These are phyloP conservation scores for Carterocephalus palaemon DNA, from an alignment of 2,888 invertebrate genomes.

Conservation along the genomic window DNA sequence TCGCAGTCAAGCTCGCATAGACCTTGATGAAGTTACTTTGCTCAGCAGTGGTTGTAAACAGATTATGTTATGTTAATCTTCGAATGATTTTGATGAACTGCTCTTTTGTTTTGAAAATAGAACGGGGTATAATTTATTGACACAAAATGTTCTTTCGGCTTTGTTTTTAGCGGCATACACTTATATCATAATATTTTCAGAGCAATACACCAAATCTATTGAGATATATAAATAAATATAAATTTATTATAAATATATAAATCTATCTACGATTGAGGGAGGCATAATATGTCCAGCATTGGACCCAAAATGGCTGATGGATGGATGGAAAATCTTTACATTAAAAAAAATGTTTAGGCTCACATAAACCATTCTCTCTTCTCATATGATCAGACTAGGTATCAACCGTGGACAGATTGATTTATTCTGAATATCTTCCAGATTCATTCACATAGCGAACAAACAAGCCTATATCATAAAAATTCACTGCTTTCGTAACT, in stretches of 20 bases:
- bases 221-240: background rate
- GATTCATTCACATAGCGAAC: background rate
- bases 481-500: slow-evolving; percentile 2
- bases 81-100: slow-evolving; percentile 10
- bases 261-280: too few relatives aligned
- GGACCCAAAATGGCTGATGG: too few relatives aligned
- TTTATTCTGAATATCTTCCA: background rate
- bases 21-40: slow-evolving; percentile 50
- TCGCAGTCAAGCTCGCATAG: slow-evolving; percentile 7
- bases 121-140: slow-evolving; percentile 22
- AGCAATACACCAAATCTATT: slow-evolving; percentile 22
- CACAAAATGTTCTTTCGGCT: slow-evolving; percentile 24
- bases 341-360: too few relatives aligned
- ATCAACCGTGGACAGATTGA: background rate
- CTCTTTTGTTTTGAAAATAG: slow-evolving; percentile 16
- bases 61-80: slow-evolving; percentile 30
- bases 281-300: too few relatives aligned
- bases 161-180: slow-evolving; percentile 17
- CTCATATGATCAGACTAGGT: too few relatives aligned
- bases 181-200: slow-evolving; percentile 18
- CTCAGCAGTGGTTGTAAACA: slow-evolving; percentile 70
- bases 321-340: too few relatives aligned
- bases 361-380: too few relatives aligned
- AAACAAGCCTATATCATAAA: slow-evolving; percentile 12
- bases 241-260: background rate